Evolutionary conservation across 2,797 vertebrate genomes (phyloP).

Genomic region (Pseudochromis fuscus): DNA sequence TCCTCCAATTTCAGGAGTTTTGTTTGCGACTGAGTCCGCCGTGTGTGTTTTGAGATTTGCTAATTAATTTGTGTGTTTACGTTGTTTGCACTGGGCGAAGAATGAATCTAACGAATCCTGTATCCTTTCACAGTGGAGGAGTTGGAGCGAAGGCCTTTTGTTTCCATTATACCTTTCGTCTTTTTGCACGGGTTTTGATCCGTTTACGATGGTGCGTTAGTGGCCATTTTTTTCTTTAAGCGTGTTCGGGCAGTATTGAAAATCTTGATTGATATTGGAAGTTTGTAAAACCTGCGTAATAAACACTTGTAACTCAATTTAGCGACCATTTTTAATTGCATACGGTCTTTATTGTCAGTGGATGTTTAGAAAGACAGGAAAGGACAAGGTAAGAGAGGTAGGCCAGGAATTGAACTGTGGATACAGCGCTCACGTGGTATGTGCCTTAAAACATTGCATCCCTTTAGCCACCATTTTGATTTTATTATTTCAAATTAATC

Average conservation of each 20-base stretch:
- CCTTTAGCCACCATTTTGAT: conserved; percentile 28
- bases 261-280: conserved; percentile 11
- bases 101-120: conserved; percentile 58
- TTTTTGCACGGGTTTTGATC: conserved; percentile 29
- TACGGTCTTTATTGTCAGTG: background rate
- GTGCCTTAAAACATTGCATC: background rate
- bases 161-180: conserved; percentile 40
- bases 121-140: conserved; percentile 44
- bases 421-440: background rate
- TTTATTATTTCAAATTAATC: conserved; percentile 2
- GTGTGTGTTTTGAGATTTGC: conserved; percentile 62
- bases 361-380: conserved; percentile 16
- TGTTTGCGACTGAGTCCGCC: conserved; percentile 56
- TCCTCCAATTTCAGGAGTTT: conserved; percentile 67
- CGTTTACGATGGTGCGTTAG: background rate
- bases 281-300: conserved; percentile 24
- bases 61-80: conserved; percentile 79
- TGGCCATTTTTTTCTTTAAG: background rate
- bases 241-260: conserved; percentile 10
- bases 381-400: too few relatives aligned
- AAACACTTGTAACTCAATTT: conserved; percentile 20
- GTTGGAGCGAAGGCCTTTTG: conserved; percentile 61
- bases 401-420: background rate
- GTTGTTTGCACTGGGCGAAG: conserved; percentile 55
- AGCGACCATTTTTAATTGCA: conserved; percentile 31